Percentiles rank a stretch among this genome's conserved stretches.
phyloP scores from a whole-genome alignment of 2,888 invertebrate species.

The Spisula subtruncata region DNA sequence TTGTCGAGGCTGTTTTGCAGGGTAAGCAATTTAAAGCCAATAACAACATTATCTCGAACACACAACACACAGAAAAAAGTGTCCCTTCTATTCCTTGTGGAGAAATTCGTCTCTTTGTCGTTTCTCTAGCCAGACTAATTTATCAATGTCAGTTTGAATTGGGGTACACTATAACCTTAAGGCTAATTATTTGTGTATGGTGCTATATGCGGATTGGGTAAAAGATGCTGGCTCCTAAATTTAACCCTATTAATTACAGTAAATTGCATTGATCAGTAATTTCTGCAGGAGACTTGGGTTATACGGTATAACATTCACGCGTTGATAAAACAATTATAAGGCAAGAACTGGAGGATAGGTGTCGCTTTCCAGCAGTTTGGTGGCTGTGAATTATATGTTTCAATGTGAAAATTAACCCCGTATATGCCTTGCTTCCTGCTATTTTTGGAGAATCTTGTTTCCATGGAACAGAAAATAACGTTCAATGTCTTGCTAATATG shows the following conservation, averaged over 20 bases:
- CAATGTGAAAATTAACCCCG: too few relatives aligned
- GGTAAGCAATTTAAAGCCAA: too few relatives aligned
- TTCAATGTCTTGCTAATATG: too few relatives aligned
- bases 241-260: conserved; percentile 16
- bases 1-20: too few relatives aligned
- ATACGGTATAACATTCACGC: too few relatives aligned
- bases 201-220: not conserved
- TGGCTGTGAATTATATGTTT: not conserved
- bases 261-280: conserved; percentile 5
- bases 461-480: too few relatives aligned
- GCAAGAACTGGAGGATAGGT: too few relatives aligned
- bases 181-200: not conserved
- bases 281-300: too few relatives aligned
- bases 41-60: too few relatives aligned
- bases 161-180: not conserved
- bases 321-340: not conserved
- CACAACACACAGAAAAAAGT: not conserved
- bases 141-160: not conserved
- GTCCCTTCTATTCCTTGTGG: not conserved
- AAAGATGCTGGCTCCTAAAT: not conserved
- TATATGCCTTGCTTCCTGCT: too few relatives aligned
- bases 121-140: not conserved
- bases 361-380: not conserved
- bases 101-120: not conserved
- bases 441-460: too few relatives aligned